Evolutionary conservation across 2,797 vertebrate genomes (phyloP), one percentile per base, ranked within the genome.

Genomic region (Lepilemur septentrionalis): DNA sequence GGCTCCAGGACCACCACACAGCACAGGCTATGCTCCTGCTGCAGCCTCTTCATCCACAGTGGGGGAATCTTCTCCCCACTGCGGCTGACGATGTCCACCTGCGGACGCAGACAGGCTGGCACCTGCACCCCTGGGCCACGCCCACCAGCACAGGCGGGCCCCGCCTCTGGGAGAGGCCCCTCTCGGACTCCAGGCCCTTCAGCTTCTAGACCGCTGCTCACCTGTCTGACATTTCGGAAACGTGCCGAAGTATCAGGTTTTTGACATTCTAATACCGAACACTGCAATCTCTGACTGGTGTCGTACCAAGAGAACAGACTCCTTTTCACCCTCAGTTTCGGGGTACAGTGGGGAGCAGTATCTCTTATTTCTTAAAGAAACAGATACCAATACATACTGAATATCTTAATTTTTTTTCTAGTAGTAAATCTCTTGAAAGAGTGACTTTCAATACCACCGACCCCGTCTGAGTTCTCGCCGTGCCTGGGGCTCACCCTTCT

Each of bases 1-100:
- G 98, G 98, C 97, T 99, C 99, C 97, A 99, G 98, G 94, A 99
- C 97, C 9, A 99, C 98, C 95, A 99, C 98, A 10, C 98, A 98
- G 90, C 97, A 86, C 38, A 94, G 97, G 32, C 79, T 93, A 7
- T 96, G 97, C 76, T 98, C 98, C 87, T 97, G 98, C 78, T 95
- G 97, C 80, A 98, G 86, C 89, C 91, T 98, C 97, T 98, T 98
- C 96, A 98, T 97, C 98, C 99, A 99, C 32, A 99, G 98, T 0
- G 98, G 99, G 65, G 99, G 99, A n/a, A 99, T 98, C 97, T 99
- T 99, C 69, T 98, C 97, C n/a, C 98, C 98, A 32, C 98, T 98
- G 87, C 61, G 92, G 65, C 98, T 98, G 96, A 99, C 69, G 28
- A 99, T 57, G 93, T 99, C 99, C 97, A 99, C 98, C 99, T 99